Evolutionary conservation across 2,888 invertebrate genomes (phyloP).

Genomic region (Choristoneura rosaceana): DNA sequence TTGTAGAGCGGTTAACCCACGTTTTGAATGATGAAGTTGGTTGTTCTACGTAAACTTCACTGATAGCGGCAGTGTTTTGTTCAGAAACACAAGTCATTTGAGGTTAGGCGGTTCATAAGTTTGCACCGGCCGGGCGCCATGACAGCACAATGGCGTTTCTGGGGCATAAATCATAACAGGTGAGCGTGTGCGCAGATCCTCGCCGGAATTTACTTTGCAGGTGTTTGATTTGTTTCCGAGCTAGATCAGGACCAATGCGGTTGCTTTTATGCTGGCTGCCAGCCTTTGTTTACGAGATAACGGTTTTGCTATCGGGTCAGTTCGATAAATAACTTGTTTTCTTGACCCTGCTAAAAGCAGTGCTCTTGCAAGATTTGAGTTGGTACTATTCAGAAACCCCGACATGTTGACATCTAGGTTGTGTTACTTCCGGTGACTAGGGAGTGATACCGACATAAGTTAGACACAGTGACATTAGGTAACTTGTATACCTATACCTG

Average conservation of each 20-base stretch:
- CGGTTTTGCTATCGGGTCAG: constrained; percentile 32
- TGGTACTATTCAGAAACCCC: neutral
- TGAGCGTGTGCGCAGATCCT: constrained; percentile 67
- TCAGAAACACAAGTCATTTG: constrained; percentile 62
- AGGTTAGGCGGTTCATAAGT: constrained; percentile 72
- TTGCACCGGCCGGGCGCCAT: constrained; percentile 60
- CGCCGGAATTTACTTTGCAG: constrained; percentile 56
- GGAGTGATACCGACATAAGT: neutral
- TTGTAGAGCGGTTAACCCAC: constrained; percentile 25
- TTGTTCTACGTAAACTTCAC: constrained; percentile 34
- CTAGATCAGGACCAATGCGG: constrained; percentile 35
- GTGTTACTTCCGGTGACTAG: too few relatives aligned
- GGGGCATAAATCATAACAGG: constrained; percentile 77
- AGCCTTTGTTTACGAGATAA: constrained; percentile 37
- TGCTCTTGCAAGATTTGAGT: too few relatives aligned
- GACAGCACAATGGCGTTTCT: constrained; percentile 76
- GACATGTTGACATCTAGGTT: too few relatives aligned
- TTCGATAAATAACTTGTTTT: constrained; percentile 31
- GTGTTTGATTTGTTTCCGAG: constrained; percentile 59
- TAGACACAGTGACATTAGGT: too few relatives aligned
- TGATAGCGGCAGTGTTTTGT: constrained; percentile 47
- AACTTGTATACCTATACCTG: neutral
- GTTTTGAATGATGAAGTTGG: constrained; percentile 36
- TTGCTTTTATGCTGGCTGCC: constrained; percentile 35
- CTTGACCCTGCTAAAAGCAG: constrained; percentile 22